Percentiles rank a stretch among this genome's conserved stretches.
Conservation (phyloP, 2,888 invertebrate species). For the Gastracanthus pulcherrimus region DNA sequence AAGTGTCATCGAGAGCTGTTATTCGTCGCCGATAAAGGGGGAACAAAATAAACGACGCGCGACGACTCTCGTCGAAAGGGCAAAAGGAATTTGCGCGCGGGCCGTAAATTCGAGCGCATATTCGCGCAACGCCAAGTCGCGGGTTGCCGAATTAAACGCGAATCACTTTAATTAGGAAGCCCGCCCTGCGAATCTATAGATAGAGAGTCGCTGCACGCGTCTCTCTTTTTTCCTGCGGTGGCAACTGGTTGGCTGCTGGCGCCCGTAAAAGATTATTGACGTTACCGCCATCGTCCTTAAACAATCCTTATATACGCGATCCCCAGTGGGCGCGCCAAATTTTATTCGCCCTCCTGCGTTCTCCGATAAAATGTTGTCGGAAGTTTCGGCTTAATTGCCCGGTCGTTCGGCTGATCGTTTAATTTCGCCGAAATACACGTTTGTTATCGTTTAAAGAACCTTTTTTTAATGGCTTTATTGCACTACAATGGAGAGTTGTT, state of each 20-base stretch:
- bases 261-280: neutral
- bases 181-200: neutral
- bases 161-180: slow-evolving; percentile 1
- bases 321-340: neutral
- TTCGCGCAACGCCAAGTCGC: no score
- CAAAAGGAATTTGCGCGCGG: neutral
- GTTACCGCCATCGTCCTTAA: neutral
- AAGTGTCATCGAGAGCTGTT: no score
- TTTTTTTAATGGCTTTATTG: slow-evolving; percentile 28
- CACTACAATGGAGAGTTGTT: neutral
- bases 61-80: neutral
- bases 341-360: neutral
- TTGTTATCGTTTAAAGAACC: slow-evolving; percentile 12
- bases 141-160: no score
- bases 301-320: no score
- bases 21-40: neutral
- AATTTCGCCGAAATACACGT: neutral
- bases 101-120: no score
- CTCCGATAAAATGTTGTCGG: slow-evolving; percentile 8
- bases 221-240: neutral
- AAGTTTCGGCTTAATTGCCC: slow-evolving; percentile 23
- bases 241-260: neutral
- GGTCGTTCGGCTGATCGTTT: neutral
- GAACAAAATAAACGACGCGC: neutral
- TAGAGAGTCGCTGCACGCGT: no score